Conservation (phyloP, 2,797 vertebrate species). For the Esox lucius region DNA sequence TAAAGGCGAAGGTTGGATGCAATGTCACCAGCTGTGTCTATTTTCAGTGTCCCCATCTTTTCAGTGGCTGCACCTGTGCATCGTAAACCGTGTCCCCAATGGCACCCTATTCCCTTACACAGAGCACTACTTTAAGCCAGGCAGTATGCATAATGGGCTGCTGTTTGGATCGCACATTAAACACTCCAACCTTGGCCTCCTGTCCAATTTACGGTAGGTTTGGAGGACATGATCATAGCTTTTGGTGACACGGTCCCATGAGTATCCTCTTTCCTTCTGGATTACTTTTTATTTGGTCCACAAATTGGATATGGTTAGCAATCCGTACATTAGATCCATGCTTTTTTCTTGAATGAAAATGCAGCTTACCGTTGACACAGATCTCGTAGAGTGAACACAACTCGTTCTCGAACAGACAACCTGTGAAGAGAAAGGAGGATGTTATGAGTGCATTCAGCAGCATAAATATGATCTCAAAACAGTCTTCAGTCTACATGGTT, state of each 20-base stretch:
- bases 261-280: background rate
- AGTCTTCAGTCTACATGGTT: background rate
- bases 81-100: background rate
- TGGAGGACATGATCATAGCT: background rate
- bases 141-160: too few relatives aligned
- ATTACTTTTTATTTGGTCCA: background rate
- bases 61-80: background rate
- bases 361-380: conserved; percentile 89
- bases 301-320: background rate
- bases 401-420: conserved; percentile 87
- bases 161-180: too few relatives aligned
- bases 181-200: conserved; percentile 4
- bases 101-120: too few relatives aligned
- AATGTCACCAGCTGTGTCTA: background rate
- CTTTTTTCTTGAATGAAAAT: background rate
- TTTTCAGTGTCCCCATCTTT: background rate
- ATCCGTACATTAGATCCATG: background rate
- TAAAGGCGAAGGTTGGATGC: conserved; percentile 8
- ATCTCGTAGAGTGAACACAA: conserved; percentile 85
- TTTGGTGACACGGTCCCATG: background rate
- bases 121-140: too few relatives aligned
- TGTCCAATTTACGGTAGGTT: conserved; percentile 2
- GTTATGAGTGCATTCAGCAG: background rate
- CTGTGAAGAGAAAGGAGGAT: conserved; percentile 59
- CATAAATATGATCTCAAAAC: background rate